Conservation (phyloP, 2,888 invertebrate genomes). For the Himalopsyche kuldschensis region DNA sequence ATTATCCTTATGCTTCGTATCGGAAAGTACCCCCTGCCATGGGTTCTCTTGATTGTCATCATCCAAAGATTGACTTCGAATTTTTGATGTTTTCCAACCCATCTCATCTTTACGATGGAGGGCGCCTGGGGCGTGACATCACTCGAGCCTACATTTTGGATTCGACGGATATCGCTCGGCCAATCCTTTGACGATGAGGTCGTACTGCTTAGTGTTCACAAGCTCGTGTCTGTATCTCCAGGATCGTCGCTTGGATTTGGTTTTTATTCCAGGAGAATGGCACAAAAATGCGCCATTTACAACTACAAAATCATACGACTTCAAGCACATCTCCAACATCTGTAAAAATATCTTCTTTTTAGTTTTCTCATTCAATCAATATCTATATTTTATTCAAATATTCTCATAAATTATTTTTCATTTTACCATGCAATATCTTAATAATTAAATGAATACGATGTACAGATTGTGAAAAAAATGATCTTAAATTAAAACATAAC, state of each 20-base stretch:
- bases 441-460: no score
- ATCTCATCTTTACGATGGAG: neutral
- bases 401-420: no score
- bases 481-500: no score
- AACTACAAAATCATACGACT: slow-evolving; percentile 71
- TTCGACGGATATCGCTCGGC: slow-evolving; percentile 56
- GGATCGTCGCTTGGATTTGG: slow-evolving; percentile 48
- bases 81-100: neutral
- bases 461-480: no score
- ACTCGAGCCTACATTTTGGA: slow-evolving; percentile 41
- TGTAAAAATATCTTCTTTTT: slow-evolving; percentile 50
- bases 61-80: neutral
- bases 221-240: slow-evolving; percentile 41
- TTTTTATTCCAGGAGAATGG: slow-evolving; percentile 67
- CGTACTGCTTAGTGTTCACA: slow-evolving; percentile 56
- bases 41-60: neutral
- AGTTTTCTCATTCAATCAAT: no score
- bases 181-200: slow-evolving; percentile 53
- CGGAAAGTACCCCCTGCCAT: neutral
- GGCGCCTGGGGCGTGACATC: slow-evolving; percentile 26
- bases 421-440: no score
- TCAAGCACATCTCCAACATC: slow-evolving; percentile 78
- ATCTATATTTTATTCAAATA: no score
- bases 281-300: slow-evolving; percentile 75
- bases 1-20: neutral